Conservation (phyloP, 2,797 vertebrate species). For the Semaprochilodus insignis region DNA sequence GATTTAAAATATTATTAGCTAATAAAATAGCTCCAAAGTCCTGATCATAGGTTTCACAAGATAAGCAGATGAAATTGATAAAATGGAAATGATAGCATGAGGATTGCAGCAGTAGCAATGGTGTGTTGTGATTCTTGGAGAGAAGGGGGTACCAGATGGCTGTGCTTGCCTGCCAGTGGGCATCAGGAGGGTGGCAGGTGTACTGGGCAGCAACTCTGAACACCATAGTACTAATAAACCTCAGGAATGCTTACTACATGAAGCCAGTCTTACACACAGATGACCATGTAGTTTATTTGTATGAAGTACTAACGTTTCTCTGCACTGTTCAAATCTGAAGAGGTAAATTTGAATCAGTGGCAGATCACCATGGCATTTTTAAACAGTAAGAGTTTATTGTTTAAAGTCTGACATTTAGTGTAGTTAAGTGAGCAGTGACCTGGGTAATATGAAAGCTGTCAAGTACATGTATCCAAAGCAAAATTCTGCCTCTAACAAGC, state of each 20-base stretch:
- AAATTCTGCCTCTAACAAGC: constrained; percentile 38
- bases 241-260: constrained; percentile 18
- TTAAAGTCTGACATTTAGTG: too few species aligned
- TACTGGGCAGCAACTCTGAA: constrained; percentile 13
- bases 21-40: too few species aligned
- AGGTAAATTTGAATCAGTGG: background rate
- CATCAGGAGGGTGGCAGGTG: constrained; percentile 17
- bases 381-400: too few species aligned
- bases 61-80: background rate
- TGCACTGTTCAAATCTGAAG: background rate
- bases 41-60: background rate
- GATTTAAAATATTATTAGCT: background rate
- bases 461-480: background rate
- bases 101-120: background rate
- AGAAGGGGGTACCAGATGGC: constrained; percentile 10
- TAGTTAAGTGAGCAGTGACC: background rate
- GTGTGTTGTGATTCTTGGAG: background rate
- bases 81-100: background rate
- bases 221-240: constrained; percentile 22
- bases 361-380: background rate
- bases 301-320: background rate
- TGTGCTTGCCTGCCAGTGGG: constrained; percentile 21
- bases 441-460: background rate
- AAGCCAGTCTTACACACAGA: background rate
- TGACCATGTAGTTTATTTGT: background rate